Evolutionary conservation across 1,140 invertebrate species (phyloP).

Genomic region (Sycobia sp.): DNA sequence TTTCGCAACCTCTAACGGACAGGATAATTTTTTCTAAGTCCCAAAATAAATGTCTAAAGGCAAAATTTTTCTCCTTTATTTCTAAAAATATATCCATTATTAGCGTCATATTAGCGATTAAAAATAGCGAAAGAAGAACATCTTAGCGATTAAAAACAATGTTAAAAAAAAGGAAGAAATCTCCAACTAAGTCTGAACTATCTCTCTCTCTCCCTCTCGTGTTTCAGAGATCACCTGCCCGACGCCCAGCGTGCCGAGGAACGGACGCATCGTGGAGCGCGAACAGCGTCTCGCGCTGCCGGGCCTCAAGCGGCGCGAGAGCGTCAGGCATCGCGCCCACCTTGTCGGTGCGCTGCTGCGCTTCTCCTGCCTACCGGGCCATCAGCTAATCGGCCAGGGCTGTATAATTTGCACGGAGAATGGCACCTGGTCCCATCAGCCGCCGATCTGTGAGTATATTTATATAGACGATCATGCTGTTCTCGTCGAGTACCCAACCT

Average conservation of each 20-base stretch:
- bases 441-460: constrained; percentile 79
- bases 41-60: too few species aligned
- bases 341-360: constrained; percentile 79
- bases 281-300: constrained; percentile 58
- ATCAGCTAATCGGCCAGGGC: constrained; percentile 76
- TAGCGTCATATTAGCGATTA: too few species aligned
- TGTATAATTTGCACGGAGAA: constrained; percentile 84
- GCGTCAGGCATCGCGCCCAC: constrained; percentile 61
- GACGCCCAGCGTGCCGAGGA: constrained; percentile 71
- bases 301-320: constrained; percentile 49
- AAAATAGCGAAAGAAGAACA: too few species aligned
- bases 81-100: too few species aligned
- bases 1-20: too few species aligned
- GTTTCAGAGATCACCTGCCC: constrained; percentile 81
- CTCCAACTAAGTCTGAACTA: not conserved
- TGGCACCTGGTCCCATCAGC: constrained; percentile 83
- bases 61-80: too few species aligned
- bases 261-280: constrained; percentile 70
- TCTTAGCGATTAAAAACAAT: too few species aligned
- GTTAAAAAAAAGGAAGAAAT: too few species aligned
- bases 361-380: constrained; percentile 74
- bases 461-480: too few species aligned
- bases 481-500: too few species aligned
- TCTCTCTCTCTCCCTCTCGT: not conserved
- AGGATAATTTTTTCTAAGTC: too few species aligned